Evolutionary conservation across 2,888 invertebrate species (phyloP).

Genomic region (Lymantria monacha): DNA sequence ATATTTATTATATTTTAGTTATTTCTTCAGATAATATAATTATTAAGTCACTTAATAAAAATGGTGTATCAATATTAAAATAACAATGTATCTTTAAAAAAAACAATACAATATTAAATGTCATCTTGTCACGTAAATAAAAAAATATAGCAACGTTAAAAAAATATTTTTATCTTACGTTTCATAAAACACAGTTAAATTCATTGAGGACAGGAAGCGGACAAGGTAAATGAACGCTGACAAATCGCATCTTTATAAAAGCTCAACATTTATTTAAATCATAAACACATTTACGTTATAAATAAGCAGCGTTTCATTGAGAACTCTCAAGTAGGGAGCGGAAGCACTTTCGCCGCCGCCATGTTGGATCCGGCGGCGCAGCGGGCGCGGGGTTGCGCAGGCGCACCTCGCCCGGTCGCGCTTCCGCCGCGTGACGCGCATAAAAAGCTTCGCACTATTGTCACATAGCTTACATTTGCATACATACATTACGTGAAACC

Average conservation of each 20-base stretch:
- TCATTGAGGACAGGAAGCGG: slow-evolving; percentile 23
- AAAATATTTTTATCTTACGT: slow-evolving; percentile 7
- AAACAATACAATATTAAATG: slow-evolving; percentile 3
- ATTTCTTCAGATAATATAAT: not conserved
- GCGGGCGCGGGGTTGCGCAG: slow-evolving; percentile 70
- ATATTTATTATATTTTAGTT: not conserved
- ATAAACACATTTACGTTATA: slow-evolving; percentile 53
- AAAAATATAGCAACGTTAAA: slow-evolving; percentile 6
- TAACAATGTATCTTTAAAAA: not conserved
- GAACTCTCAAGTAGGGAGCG: slow-evolving; percentile 67
- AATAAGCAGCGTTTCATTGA: slow-evolving; percentile 68
- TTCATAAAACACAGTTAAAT: slow-evolving; percentile 15
- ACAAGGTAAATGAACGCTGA: slow-evolving; percentile 32
- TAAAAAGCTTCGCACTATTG: slow-evolving; percentile 71
- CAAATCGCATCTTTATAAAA: slow-evolving; percentile 30
- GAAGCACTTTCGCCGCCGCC: slow-evolving; percentile 81
- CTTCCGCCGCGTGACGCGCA: slow-evolving; percentile 79
- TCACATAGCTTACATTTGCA: slow-evolving; percentile 71
- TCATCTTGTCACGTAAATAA: not conserved
- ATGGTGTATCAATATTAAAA: not conserved
- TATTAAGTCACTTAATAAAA: not conserved
- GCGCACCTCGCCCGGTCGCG: slow-evolving; percentile 62
- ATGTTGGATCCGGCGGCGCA: slow-evolving; percentile 76
- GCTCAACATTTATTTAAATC: slow-evolving; percentile 36
- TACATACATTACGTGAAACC: slow-evolving; percentile 69